Evolutionary conservation across 1,140 invertebrate genomes (phyloP).

Genomic region (Monochamus saltuarius): DNA sequence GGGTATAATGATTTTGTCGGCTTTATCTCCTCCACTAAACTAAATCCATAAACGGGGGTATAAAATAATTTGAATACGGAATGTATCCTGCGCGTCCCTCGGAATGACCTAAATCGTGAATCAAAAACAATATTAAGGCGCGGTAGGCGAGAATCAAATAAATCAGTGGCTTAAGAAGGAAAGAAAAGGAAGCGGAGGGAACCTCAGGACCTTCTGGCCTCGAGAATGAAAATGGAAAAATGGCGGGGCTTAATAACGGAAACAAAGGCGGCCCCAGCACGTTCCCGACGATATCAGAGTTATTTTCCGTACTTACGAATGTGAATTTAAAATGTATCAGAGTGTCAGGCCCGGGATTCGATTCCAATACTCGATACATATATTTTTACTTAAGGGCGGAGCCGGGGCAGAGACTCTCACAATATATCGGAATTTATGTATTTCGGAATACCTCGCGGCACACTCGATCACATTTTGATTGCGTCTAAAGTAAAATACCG

Average conservation of each 20-base stretch:
- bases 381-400: conserved; percentile 51
- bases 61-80: no score
- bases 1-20: background rate
- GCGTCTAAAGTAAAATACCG: conserved; percentile 33
- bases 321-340: conserved; percentile 50
- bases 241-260: conserved; percentile 29
- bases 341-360: conserved; percentile 45
- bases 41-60: no score
- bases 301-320: conserved; percentile 45
- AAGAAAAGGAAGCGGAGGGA: background rate
- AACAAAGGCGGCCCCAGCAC: conserved; percentile 23
- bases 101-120: background rate
- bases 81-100: background rate
- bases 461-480: conserved; percentile 49
- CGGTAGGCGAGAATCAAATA: no score
- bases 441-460: conserved; percentile 48
- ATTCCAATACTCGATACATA: conserved; percentile 51
- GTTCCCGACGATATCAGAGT: conserved; percentile 26
- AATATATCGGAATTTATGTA: conserved; percentile 50
- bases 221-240: conserved; percentile 26
- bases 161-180: no score
- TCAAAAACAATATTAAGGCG: no score
- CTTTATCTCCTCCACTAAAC: background rate
- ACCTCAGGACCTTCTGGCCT: background rate
- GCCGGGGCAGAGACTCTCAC: conserved; percentile 31